Base-by-base conservation (phyloP, 2,888 invertebrate species). In the Spilarctia lutea region DNA sequence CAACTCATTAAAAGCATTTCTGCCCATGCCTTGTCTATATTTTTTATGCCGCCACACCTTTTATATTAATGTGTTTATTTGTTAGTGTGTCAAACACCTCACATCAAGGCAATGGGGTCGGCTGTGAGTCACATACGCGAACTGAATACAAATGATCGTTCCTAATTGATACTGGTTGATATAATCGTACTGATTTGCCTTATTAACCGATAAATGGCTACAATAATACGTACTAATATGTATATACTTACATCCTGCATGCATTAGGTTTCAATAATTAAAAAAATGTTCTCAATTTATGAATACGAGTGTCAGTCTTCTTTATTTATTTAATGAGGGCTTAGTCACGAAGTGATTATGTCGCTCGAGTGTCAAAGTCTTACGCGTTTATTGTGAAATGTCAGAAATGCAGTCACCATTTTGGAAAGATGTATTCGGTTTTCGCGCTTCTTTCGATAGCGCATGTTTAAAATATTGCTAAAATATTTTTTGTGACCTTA, bases 61-160 rank as follows among this genome's bases (percentile, higher is more conserved):
- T 45, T 35, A 66, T 66, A 70, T 70, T 70, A 73, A 75, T 75
- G 68, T 66, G 63, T 74, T 48, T 66, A 30, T 77, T 72, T 76
- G 68, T 77, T 80, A 77, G 82, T 80, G 70, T 79, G 82, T 71
- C 73, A 65, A 76, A 65, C 74, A 78, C 77, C 74, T 66, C 80
- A 75, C 66, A 45, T 42, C 11, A 66, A 66, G 73, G 72, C 24
- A 78, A 75, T 66, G 72, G 68, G 75, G 82, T 75, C 73, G 73
- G 24, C n/a, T 63, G 71, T 74, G 77, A 81, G 30, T 75, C 73
- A 78, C 39, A 63, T 39, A 24, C 69, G 69, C 45, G 77, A 65
- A 65, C 60, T n/a, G 79, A 73, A 76, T 82, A 74, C 68, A 65
- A 78, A 79, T 75, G 27, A 71, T 67, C 45, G 56, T 42, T 30